Percentiles rank a stretch among this genome's conserved stretches.
These are phyloP conservation scores for Grapholita molesta DNA, from an alignment of 1,140 invertebrate genomes.

Conservation along the genomic window DNA sequence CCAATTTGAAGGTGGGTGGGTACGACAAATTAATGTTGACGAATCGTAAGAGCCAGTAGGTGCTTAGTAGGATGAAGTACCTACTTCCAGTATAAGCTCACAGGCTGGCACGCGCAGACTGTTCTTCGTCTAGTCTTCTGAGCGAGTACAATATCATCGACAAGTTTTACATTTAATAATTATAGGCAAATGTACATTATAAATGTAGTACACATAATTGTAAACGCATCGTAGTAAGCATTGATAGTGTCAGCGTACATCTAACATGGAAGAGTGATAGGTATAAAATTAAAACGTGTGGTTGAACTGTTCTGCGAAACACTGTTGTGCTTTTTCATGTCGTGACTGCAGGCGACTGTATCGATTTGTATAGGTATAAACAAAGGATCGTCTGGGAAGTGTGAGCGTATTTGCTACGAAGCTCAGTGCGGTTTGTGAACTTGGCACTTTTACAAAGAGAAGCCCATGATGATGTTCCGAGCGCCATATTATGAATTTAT, in stretches of 20 bases:
- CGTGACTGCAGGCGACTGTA: conserved; percentile 55
- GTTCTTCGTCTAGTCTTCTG: no score
- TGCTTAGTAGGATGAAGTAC: neutral
- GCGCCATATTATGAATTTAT: neutral
- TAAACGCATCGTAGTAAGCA: conserved; percentile 6
- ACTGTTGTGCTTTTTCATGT: conserved; percentile 61
- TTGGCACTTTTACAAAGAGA: conserved; percentile 62
- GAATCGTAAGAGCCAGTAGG: neutral
- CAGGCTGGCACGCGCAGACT: neutral
- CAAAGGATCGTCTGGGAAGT: conserved; percentile 67
- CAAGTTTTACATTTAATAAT: no score
- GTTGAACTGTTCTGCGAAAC: conserved; percentile 19
- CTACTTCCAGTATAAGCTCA: neutral
- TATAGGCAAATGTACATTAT: no score
- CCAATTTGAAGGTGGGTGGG: neutral
- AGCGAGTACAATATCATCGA: no score
- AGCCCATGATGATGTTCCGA: conserved; percentile 54
- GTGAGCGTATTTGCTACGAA: conserved; percentile 74
- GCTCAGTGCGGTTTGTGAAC: conserved; percentile 65
- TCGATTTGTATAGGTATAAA: conserved; percentile 63
- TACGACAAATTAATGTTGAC: neutral
- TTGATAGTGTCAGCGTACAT: conserved; percentile 17
- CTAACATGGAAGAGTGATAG: conserved; percentile 5
- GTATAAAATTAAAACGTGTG: conserved; percentile 30
- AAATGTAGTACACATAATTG: neutral